phyloP scores from a whole-genome alignment of 1,140 invertebrate genomes.

The Drosophila gunungcola region DNA sequence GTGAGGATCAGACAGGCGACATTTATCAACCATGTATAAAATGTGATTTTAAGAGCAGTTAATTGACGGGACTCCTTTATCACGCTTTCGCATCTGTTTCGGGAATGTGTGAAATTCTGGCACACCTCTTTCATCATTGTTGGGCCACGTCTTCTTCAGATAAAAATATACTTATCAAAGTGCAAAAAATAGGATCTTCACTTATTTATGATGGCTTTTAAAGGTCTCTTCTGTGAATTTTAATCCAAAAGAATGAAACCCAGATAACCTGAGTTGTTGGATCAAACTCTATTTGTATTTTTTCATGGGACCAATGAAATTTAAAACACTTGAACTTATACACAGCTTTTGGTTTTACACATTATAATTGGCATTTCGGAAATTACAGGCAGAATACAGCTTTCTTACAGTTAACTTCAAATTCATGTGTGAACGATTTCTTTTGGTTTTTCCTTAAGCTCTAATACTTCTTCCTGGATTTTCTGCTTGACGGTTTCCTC shows the following conservation, averaged over 20 bases:
- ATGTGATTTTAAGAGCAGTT: conserved; percentile 8
- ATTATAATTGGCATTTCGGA: too few relatives aligned
- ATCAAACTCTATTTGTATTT: too few relatives aligned
- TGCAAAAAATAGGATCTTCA: background rate
- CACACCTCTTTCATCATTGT: background rate
- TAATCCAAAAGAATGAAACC: too few relatives aligned
- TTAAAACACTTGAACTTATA: too few relatives aligned
- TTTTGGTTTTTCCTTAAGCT: conserved; percentile 27
- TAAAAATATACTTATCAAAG: background rate
- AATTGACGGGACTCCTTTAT: conserved; percentile 39
- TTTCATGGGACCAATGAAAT: too few relatives aligned
- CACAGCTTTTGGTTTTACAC: too few relatives aligned
- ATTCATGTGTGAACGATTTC: background rate
- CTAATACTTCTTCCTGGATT: conserved; percentile 7
- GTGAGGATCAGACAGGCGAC: conserved; percentile 29
- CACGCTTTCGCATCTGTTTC: conserved; percentile 4
- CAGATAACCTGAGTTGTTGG: too few relatives aligned
- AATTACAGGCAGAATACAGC: too few relatives aligned
- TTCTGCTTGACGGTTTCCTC: conserved; percentile 77
- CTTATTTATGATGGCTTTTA: background rate
- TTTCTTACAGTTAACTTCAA: too few relatives aligned
- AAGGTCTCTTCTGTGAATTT: too few relatives aligned
- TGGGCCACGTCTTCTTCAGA: conserved; percentile 3
- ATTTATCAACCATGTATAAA: background rate
- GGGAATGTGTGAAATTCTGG: conserved; percentile 13